Conservation (phyloP, 30 jellyfish, hydroid and myxozoan genomes). For the Sanderia malayensis region DNA sequence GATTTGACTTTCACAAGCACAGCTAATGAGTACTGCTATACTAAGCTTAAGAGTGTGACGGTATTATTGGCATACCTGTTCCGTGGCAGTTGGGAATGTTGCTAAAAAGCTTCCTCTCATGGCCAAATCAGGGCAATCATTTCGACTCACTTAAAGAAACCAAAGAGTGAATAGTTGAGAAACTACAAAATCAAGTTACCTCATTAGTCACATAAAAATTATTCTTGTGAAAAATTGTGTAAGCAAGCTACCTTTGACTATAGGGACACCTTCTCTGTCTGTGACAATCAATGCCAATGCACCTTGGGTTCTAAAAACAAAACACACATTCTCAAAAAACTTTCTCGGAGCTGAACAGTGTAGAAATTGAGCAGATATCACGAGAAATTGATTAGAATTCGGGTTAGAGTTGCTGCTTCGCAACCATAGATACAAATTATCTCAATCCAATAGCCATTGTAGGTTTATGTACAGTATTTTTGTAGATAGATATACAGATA, state of each 20-base stretch:
- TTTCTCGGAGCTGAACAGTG: no score
- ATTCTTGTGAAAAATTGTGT: not conserved
- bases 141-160: conserved; percentile 47
- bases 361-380: no score
- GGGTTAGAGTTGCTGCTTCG: not conserved
- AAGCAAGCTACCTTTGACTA: conserved; percentile 61
- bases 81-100: conserved; percentile 95
- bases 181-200: not conserved
- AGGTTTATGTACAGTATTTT: no score
- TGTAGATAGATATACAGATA: not conserved
- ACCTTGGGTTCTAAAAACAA: conserved; percentile 64
- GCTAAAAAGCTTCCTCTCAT: conserved; percentile 92
- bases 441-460: no score
- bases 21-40: no score
- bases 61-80: no score
- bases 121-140: conserved; percentile 84
- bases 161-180: not conserved
- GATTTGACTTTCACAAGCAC: no score
- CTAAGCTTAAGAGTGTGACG: no score
- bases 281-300: conserved; percentile 75
- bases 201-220: not conserved
- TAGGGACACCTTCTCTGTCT: conserved; percentile 89
- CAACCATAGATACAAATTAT: not conserved
- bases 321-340: no score
- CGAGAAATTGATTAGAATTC: not conserved